A percentile compares a stretch with the other conserved stretches of the same genome.
Conservation (phyloP, 2,888 invertebrate species). For the Nematopogon swammerdamellus region DNA sequence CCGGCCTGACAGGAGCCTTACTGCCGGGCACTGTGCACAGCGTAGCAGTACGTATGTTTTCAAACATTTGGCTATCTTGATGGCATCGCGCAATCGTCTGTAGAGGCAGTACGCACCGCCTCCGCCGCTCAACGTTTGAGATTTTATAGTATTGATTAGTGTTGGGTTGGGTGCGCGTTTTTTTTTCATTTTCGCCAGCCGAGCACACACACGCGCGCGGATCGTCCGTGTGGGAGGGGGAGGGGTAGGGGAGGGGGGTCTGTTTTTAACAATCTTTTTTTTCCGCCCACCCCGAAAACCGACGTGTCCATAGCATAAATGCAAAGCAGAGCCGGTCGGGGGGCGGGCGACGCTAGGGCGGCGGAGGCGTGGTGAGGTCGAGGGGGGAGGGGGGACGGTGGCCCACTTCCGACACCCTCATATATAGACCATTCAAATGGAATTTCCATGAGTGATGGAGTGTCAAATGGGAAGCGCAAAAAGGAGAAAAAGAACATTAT, state of each 20-base stretch:
- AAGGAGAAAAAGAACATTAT: constrained; percentile 54
- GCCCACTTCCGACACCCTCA: constrained; percentile 28
- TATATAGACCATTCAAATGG: constrained; percentile 54
- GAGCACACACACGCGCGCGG: constrained; percentile 51
- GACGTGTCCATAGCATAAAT: constrained; percentile 53
- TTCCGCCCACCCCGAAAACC: constrained; percentile 46
- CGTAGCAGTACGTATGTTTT: too few relatives aligned
- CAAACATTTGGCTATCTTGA: too few relatives aligned
- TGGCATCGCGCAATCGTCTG: too few relatives aligned
- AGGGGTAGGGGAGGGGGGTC: constrained; percentile 27
- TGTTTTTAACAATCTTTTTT: constrained; percentile 58
- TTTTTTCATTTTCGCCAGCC: constrained; percentile 40
- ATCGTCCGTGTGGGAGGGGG: constrained; percentile 12
- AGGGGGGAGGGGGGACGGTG: background rate
- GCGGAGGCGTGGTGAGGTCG: too few relatives aligned
- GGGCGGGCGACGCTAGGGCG: constrained; percentile 3
- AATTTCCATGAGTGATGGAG: constrained; percentile 59
- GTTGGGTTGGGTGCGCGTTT: constrained; percentile 25
- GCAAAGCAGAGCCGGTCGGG: constrained; percentile 46
- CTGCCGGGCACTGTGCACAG: too few relatives aligned
- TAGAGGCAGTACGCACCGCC: too few relatives aligned
- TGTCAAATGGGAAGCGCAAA: constrained; percentile 55
- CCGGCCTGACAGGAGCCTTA: too few relatives aligned
- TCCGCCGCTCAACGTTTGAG: too few relatives aligned
- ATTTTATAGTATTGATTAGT: constrained; percentile 58